Conservation (phyloP, 1,140 invertebrate species). For the Pantala flavescens region DNA sequence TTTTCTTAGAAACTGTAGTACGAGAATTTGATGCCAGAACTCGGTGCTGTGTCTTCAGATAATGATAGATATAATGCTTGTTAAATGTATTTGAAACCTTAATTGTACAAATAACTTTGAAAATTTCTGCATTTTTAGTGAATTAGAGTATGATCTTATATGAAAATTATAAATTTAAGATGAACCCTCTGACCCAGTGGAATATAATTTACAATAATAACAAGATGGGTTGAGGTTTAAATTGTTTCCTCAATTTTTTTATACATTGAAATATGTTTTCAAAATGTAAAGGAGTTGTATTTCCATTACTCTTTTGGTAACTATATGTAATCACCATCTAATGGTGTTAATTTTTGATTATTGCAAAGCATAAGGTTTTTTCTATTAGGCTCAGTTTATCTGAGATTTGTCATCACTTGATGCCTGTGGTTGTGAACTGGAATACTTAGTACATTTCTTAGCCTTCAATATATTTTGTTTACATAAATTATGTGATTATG, state of each 20-base stretch:
- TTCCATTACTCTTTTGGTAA: too few relatives aligned
- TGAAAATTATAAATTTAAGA: background rate
- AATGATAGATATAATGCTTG: background rate
- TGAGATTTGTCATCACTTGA: too few relatives aligned
- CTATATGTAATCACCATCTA: too few relatives aligned
- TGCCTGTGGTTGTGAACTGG: too few relatives aligned
- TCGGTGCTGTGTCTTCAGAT: background rate
- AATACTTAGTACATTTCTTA: too few relatives aligned
- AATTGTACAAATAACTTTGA: constrained; percentile 2
- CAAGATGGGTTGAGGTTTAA: background rate
- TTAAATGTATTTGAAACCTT: background rate
- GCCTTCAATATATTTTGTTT: too few relatives aligned
- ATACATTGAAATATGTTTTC: too few relatives aligned
- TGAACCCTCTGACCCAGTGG: background rate
- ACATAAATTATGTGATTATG: too few relatives aligned
- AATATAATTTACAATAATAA: background rate
- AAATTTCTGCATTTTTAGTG: background rate
- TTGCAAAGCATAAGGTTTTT: too few relatives aligned
- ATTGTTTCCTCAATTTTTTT: background rate
- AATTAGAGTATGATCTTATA: background rate
- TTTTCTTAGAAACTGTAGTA: background rate
- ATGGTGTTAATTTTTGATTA: too few relatives aligned
- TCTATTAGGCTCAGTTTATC: too few relatives aligned
- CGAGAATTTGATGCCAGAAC: background rate
- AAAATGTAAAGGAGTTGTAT: too few relatives aligned